phyloP scores from a whole-genome alignment of 2,797 vertebrate species.

The Pangasius sanitwongsei region DNA sequence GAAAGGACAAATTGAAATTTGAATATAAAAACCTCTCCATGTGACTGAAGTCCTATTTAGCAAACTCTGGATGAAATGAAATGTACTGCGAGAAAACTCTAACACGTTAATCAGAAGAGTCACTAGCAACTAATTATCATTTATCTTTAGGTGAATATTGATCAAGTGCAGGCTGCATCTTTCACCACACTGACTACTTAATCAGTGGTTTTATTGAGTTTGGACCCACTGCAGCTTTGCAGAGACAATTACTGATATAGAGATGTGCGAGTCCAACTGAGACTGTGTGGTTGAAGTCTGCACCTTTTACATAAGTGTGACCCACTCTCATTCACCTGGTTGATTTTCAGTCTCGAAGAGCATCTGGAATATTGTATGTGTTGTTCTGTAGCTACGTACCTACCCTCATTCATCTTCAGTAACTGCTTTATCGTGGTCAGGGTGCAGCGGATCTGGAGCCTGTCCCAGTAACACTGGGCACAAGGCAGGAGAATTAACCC shows the following conservation, averaged over 20 bases:
- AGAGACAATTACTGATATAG: background rate
- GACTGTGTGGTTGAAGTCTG: background rate
- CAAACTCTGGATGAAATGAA: background rate
- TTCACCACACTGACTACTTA: background rate
- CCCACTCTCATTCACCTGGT: background rate
- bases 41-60: no score
- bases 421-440: background rate
- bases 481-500: background rate
- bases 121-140: background rate
- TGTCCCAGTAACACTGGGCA: background rate
- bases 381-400: background rate
- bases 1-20: background rate
- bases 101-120: conserved; percentile 6
- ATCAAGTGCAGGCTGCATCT: background rate
- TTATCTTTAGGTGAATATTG: background rate
- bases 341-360: background rate
- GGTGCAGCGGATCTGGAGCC: background rate
- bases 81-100: background rate
- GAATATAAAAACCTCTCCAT: background rate
- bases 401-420: background rate
- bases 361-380: background rate
- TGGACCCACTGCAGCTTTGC: background rate
- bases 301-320: background rate
- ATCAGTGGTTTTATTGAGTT: conserved; percentile 8
- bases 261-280: background rate